These are phyloP conservation scores for Trissonchulus latispiculum DNA, from an alignment of 2,888 invertebrate species.

Conservation along the genomic window DNA sequence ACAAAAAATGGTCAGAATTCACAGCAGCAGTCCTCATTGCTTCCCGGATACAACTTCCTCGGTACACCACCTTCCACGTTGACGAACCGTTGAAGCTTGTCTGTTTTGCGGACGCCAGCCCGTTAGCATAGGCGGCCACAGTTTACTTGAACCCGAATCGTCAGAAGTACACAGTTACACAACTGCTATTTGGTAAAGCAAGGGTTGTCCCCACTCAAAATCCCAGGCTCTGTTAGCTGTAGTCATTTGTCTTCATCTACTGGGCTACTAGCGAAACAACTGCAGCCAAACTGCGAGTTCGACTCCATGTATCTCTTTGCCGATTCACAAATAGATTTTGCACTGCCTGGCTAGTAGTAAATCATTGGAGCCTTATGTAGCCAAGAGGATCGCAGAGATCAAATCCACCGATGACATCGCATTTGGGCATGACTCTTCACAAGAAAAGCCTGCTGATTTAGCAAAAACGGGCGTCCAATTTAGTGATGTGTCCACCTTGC, in stretches of 20 bases:
- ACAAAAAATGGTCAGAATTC: background rate
- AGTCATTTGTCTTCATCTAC: background rate
- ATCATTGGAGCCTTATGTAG: too few relatives aligned
- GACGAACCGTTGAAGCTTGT: too few relatives aligned
- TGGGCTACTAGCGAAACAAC: background rate
- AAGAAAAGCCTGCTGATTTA: too few relatives aligned
- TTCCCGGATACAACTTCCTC: too few relatives aligned
- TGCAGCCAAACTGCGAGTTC: background rate
- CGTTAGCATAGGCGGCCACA: slow-evolving; percentile 8
- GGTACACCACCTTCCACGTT: too few relatives aligned
- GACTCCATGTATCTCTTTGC: background rate
- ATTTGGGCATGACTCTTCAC: background rate
- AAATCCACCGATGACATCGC: background rate
- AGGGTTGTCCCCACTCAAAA: background rate
- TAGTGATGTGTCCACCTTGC: too few relatives aligned
- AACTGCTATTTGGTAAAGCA: background rate
- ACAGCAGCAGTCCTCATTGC: background rate
- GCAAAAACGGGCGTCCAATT: background rate
- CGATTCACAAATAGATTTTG: background rate
- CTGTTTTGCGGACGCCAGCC: too few relatives aligned
- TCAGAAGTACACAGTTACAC: background rate
- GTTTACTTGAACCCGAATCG: background rate
- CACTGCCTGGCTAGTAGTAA: background rate
- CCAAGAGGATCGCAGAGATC: too few relatives aligned
- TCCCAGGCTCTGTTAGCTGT: background rate